phyloP scores from a whole-genome alignment of 2,113 vertebrate genomes.

The Elaphurus davidianus region DNA sequence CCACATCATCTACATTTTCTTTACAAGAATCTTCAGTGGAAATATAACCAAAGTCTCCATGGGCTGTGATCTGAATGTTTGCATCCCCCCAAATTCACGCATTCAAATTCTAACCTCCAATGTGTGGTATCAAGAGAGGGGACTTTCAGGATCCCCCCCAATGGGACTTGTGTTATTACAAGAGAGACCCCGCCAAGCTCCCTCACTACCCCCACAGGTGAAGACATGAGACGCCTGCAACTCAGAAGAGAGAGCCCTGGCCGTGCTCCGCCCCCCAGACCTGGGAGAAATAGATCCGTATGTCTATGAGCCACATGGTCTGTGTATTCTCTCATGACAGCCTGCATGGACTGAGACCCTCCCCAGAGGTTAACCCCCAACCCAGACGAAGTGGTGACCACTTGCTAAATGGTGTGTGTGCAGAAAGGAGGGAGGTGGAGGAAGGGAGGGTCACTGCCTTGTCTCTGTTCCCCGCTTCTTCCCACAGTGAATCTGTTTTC shows the following conservation, averaged over 20 bases:
- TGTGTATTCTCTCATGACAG: not conserved
- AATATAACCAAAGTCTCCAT: not conserved
- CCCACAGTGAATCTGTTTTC: not conserved
- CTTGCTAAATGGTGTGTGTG: not conserved
- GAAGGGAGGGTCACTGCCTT: not conserved
- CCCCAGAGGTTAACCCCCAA: not conserved
- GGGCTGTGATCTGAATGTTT: not conserved
- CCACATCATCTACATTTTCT: too few relatives aligned
- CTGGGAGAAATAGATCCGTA: not conserved
- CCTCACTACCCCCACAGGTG: not conserved
- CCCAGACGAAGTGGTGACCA: not conserved
- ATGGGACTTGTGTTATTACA: not conserved
- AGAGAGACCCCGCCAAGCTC: not conserved
- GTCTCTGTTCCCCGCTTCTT: not conserved
- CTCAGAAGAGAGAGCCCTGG: not conserved
- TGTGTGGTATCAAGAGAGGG: not conserved
- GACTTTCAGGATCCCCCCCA: not conserved
- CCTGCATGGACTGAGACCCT: not conserved
- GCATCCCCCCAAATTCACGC: not conserved
- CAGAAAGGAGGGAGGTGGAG: not conserved
- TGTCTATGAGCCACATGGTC: not conserved
- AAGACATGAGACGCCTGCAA: not conserved
- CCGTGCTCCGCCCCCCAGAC: not conserved
- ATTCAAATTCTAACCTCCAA: not conserved
- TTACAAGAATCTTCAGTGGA: not conserved